phyloP scores from a whole-genome alignment of 2,113 vertebrate genomes.

The Oncorhynchus clarkii region DNA sequence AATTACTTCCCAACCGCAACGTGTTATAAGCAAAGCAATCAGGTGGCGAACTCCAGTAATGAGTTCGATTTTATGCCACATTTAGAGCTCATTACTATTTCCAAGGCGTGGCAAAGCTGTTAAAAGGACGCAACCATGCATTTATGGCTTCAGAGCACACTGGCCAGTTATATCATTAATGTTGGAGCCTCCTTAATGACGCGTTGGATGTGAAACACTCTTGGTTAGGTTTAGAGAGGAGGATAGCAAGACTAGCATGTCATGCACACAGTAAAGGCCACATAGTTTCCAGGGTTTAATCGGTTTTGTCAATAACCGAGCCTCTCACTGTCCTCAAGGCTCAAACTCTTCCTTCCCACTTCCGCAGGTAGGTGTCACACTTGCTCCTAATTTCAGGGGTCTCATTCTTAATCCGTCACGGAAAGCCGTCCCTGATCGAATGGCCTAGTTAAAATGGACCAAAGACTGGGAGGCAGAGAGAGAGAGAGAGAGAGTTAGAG shows the following conservation, averaged over 20 bases:
- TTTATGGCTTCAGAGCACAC: constrained; percentile 62
- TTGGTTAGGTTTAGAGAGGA: constrained; percentile 45
- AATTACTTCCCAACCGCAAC: constrained; percentile 90
- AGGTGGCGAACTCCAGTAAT: constrained; percentile 94
- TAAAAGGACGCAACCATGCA: constrained; percentile 69
- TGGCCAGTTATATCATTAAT: constrained; percentile 71
- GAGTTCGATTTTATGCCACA: constrained; percentile 99
- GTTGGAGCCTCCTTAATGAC: constrained; percentile 59
- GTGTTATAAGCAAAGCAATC: constrained; percentile 95
- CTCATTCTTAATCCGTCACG: constrained; percentile 65
- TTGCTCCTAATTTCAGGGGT: constrained; percentile 86
- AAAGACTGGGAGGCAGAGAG: not conserved
- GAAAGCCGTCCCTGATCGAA: constrained; percentile 65
- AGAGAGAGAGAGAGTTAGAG: not conserved
- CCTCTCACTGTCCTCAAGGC: constrained; percentile 47
- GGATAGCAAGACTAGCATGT: constrained; percentile 29
- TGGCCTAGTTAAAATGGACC: constrained; percentile 46
- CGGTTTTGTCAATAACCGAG: constrained; percentile 34
- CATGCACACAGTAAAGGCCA: constrained; percentile 35
- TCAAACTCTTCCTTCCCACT: constrained; percentile 85
- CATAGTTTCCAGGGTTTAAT: not conserved
- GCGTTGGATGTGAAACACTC: constrained; percentile 63
- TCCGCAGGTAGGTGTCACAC: constrained; percentile 98
- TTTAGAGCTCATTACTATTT: constrained; percentile 91
- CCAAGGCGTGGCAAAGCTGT: constrained; percentile 79